These are phyloP conservation scores for Willisornis vidua DNA, from an alignment of 2,113 vertebrate species.

Conservation along the genomic window DNA sequence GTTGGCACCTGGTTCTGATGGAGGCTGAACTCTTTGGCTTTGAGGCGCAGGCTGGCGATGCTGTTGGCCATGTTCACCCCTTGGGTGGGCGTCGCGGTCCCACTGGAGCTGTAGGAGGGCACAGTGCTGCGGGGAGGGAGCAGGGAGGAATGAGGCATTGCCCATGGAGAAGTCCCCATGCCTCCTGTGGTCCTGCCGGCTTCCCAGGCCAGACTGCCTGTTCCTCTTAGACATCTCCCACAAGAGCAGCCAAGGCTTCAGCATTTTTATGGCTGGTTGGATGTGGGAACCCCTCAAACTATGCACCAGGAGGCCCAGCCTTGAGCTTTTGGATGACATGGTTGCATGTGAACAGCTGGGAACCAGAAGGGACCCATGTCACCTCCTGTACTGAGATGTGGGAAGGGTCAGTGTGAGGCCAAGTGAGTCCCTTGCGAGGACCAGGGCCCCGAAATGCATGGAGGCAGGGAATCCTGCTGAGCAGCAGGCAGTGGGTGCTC, in stretches of 20 bases:
- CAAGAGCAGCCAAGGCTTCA: conserved; percentile 9
- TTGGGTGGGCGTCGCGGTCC: conserved; percentile 59
- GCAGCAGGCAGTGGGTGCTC: rapidly evolving
- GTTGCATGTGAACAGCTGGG: background rate
- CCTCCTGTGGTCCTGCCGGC: background rate
- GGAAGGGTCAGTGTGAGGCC: conserved; percentile 1
- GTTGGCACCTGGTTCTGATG: conserved; percentile 84
- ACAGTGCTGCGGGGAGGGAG: conserved; percentile 66
- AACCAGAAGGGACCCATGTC: background rate
- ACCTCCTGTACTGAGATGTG: background rate
- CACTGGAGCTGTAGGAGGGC: conserved; percentile 78
- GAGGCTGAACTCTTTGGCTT: conserved; percentile 87
- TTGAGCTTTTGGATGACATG: background rate
- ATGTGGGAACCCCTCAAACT: conserved; percentile 45
- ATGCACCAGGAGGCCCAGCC: background rate
- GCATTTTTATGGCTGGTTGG: conserved; percentile 18
- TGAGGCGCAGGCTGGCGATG: conserved; percentile 84
- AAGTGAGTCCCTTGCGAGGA: background rate
- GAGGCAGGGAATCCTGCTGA: background rate
- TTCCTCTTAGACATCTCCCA: conserved; percentile 15
- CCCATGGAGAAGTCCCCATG: background rate
- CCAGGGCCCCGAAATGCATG: background rate
- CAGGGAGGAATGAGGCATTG: background rate
- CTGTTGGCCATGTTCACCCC: conserved; percentile 86
- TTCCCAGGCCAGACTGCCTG: background rate